Percentiles rank a stretch among this genome's conserved stretches.
These are phyloP conservation scores for Macrobrachium rosenbergii DNA, from an alignment of 1,140 invertebrate genomes.

Conservation along the genomic window DNA sequence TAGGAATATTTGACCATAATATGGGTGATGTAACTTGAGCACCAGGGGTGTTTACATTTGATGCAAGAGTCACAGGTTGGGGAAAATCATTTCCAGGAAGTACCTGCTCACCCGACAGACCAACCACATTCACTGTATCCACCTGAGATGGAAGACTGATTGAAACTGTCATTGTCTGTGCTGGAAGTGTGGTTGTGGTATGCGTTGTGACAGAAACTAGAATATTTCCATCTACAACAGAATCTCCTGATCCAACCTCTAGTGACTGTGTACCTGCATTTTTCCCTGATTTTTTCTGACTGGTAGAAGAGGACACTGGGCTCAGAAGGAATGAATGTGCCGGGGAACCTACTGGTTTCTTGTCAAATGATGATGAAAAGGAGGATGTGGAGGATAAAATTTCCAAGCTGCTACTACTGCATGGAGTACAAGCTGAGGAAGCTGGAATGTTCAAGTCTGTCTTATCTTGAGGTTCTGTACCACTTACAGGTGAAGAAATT, in stretches of 20 bases:
- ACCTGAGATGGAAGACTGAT: slow-evolving; percentile 5
- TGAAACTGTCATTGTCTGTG: slow-evolving; percentile 29
- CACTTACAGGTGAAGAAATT: no score
- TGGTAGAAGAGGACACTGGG: no score
- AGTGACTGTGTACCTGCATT: neutral
- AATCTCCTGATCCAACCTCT: neutral
- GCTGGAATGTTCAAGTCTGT: no score
- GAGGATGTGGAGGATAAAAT: no score
- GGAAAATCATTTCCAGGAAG: neutral
- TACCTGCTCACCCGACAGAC: neutral
- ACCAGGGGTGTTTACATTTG: neutral
- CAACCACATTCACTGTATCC: neutral
- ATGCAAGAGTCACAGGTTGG: neutral
- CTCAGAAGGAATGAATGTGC: no score
- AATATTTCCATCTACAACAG: neutral
- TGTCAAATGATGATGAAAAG: no score
- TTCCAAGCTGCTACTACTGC: no score
- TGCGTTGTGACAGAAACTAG: slow-evolving; percentile 12
- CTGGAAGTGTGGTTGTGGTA: slow-evolving; percentile 12
- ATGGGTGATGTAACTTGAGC: neutral
- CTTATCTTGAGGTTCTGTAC: no score
- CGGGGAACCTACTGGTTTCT: no score
- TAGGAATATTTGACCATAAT: neutral
- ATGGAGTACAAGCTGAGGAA: no score
- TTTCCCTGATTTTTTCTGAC: no score